Conservation (phyloP, 2,888 invertebrate genomes). For the Cremastinae sp. region DNA sequence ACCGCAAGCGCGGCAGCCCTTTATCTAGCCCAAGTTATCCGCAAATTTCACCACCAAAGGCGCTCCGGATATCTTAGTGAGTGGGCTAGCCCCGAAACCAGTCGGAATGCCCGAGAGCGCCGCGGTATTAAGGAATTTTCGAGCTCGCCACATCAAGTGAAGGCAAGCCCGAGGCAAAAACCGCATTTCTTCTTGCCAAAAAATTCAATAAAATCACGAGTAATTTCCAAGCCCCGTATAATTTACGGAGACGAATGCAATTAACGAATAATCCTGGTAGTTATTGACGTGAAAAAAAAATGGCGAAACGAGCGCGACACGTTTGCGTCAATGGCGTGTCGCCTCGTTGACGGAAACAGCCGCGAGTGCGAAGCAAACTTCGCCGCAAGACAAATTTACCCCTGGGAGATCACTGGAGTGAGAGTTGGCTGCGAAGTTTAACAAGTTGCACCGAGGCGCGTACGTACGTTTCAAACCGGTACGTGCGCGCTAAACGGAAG, state of each 20-base stretch:
- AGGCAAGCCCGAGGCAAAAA: conserved; percentile 11
- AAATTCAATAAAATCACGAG: background rate
- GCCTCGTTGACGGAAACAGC: conserved; percentile 1
- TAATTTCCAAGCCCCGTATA: too few species aligned
- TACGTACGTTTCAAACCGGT: conserved; percentile 21
- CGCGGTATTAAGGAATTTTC: conserved; percentile 42
- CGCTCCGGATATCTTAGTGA: conserved; percentile 25
- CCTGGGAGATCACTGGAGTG: conserved; percentile 8
- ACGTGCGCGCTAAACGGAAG: conserved; percentile 29
- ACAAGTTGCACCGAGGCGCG: conserved; percentile 9
- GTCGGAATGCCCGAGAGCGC: conserved; percentile 54
- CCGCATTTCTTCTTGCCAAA: background rate
- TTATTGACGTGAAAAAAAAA: too few species aligned
- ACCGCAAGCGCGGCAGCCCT: conserved; percentile 45
- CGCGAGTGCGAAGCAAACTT: conserved; percentile 17
- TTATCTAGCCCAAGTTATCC: conserved; percentile 31
- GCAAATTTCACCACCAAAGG: conserved; percentile 50
- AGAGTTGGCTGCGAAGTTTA: conserved; percentile 14
- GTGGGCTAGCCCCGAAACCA: conserved; percentile 38
- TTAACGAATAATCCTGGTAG: too few species aligned
- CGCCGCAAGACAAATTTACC: conserved; percentile 35
- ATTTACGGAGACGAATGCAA: too few species aligned
- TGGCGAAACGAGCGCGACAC: background rate
- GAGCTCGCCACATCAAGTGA: conserved; percentile 20
- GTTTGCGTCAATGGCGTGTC: conserved; percentile 2